phyloP scores from a whole-genome alignment of 92 coral and sea anemone species.

The Porites divaricata region DNA sequence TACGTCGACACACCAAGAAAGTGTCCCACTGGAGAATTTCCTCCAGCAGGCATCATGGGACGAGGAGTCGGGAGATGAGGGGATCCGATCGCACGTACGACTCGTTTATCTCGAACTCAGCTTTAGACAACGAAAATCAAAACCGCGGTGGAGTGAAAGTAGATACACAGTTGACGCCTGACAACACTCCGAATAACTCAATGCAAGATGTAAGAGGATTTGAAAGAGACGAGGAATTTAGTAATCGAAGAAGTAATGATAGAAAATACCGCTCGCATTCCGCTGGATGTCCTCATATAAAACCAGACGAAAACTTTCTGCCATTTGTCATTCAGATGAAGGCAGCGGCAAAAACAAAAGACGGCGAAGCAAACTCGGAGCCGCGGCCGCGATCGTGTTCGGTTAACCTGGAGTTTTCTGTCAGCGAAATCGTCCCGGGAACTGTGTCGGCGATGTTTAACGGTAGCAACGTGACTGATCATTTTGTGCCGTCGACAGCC shows the following conservation, averaged over 20 bases:
- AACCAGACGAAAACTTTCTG: constrained; percentile 22
- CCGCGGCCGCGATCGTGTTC: constrained; percentile 24
- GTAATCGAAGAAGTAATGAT: background rate
- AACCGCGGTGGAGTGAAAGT: background rate
- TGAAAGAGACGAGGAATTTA: background rate
- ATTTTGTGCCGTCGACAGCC: background rate
- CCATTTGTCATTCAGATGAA: constrained; percentile 18
- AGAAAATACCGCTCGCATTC: constrained; percentile 32
- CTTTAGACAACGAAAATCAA: background rate
- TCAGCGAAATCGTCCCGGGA: constrained; percentile 21
- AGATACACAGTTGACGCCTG: background rate
- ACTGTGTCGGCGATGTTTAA: constrained; percentile 23
- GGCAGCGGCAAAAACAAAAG: background rate
- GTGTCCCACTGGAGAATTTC: constrained; percentile 71
- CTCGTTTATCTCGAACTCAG: constrained; percentile 21
- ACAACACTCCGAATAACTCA: constrained; percentile 1
- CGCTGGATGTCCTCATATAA: constrained; percentile 14
- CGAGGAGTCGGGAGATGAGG: constrained; percentile 11
- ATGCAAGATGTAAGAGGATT: background rate
- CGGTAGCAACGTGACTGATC: background rate
- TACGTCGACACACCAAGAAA: constrained; percentile 76
- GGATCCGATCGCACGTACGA: constrained; percentile 15
- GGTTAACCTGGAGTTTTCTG: constrained; percentile 14
- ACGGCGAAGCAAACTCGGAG: background rate
- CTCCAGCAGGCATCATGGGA: background rate